These are phyloP conservation scores for Sarcophaga carnaria DNA, from an alignment of 2,888 invertebrate genomes.

Conservation along the genomic window DNA sequence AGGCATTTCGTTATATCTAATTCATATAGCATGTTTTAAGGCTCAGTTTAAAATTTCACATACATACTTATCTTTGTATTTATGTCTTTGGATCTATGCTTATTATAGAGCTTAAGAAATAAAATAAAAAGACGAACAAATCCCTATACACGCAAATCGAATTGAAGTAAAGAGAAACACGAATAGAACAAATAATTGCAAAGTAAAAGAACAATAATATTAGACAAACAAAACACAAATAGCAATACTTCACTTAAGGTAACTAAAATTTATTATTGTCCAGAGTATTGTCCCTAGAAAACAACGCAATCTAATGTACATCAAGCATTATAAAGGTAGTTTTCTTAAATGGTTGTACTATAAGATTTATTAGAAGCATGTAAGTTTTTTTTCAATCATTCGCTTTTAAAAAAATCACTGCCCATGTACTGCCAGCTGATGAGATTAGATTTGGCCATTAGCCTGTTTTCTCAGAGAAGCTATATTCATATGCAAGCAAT, in stretches of 20 bases:
- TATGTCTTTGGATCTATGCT: background rate
- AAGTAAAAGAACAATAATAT: background rate
- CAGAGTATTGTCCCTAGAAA: slow-evolving; percentile 31
- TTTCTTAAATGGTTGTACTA: too few relatives aligned
- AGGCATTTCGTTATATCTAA: background rate
- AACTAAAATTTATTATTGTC: slow-evolving; percentile 52
- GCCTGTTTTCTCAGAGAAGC: too few relatives aligned
- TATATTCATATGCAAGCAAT: too few relatives aligned
- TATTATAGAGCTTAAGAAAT: background rate
- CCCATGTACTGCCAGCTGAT: too few relatives aligned
- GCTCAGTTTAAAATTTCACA: background rate
- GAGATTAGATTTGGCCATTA: too few relatives aligned
- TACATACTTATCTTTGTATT: background rate
- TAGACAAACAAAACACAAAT: slow-evolving; percentile 11
- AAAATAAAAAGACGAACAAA: background rate
- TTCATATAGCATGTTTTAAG: background rate
- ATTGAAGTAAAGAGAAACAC: background rate
- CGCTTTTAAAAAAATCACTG: too few relatives aligned
- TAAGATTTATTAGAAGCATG: too few relatives aligned
- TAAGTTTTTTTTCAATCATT: too few relatives aligned
- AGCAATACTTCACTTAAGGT: slow-evolving; percentile 5
- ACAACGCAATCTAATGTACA: slow-evolving; percentile 26
- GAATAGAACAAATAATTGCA: background rate
- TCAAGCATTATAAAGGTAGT: too few relatives aligned
- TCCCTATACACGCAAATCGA: background rate